Evolutionary conservation across 2,888 invertebrate genomes (phyloP).

Genomic region (Timema podura): DNA sequence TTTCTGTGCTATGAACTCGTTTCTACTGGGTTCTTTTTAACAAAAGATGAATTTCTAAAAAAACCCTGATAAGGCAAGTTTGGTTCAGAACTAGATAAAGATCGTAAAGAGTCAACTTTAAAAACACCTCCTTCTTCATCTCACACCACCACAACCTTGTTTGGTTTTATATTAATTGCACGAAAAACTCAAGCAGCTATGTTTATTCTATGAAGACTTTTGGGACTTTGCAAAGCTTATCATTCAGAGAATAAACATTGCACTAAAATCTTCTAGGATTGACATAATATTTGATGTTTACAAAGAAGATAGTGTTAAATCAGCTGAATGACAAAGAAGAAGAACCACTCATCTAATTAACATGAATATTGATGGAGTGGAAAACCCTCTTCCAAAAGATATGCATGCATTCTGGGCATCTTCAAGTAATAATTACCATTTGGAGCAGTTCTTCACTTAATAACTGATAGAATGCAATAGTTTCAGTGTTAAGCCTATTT

Average conservation of each 20-base stretch:
- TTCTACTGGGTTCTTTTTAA: neutral
- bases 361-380: neutral
- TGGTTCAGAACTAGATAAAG: neutral
- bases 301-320: neutral
- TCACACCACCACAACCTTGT: neutral
- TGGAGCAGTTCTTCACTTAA: neutral
- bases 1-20: neutral
- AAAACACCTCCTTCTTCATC: neutral
- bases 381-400: neutral
- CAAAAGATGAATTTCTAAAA: neutral
- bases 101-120: neutral
- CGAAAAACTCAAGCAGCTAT: neutral
- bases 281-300: no score
- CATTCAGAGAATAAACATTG: no score
- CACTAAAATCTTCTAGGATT: no score
- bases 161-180: neutral
- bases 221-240: no score
- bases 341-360: neutral
- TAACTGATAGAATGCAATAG: neutral
- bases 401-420: neutral
- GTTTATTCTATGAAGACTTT: neutral
- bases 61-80: conserved; percentile 5
- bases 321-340: neutral
- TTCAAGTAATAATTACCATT: no score
- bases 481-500: neutral